Evolutionary conservation across 2,113 vertebrate genomes (phyloP).

Genomic region (Mormoops blainvillei): DNA sequence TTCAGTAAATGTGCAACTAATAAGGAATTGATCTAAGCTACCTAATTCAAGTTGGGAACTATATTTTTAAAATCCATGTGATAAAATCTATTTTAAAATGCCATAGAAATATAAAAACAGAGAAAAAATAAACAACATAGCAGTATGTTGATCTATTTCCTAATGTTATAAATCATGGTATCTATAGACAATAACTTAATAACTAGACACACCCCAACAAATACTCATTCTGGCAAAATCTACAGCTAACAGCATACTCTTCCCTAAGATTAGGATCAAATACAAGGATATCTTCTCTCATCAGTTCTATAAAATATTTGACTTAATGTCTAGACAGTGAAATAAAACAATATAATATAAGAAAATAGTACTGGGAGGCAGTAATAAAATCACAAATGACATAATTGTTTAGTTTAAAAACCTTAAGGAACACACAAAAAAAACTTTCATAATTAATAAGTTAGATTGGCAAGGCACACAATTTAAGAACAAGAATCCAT

Average conservation of each 20-base stretch:
- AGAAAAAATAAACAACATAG: background rate
- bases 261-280: background rate
- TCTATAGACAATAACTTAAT: background rate
- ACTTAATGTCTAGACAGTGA: background rate
- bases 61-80: background rate
- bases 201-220: background rate
- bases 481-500: background rate
- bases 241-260: background rate
- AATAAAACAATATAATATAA: background rate
- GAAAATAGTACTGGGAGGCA: background rate
- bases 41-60: background rate
- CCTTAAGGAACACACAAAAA: background rate
- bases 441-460: background rate
- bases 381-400: background rate
- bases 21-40: background rate
- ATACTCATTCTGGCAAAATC: background rate
- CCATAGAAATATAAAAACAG: background rate
- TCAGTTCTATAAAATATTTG: background rate
- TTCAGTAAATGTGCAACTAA: background rate
- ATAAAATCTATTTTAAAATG: slow-evolving; percentile 26
- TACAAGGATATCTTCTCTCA: background rate
- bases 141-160: background rate
- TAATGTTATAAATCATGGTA: background rate
- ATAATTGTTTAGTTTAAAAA: background rate
- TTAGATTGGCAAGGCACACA: background rate